Conservation (phyloP, 2,113 vertebrate species). For the Tragelaphus strepsiceros region DNA sequence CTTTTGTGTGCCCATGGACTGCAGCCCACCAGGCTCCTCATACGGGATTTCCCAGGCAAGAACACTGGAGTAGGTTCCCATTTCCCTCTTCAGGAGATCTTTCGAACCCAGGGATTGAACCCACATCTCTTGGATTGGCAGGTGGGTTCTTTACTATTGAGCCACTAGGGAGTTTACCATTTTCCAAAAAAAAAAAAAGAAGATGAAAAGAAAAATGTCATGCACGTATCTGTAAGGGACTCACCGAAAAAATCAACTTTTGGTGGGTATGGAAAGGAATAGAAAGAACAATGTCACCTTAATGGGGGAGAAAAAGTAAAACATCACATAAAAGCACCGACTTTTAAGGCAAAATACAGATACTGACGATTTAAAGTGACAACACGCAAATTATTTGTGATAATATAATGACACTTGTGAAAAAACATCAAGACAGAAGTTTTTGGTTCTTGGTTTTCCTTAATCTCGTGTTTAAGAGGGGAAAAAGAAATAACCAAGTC, state of each 20-base stretch:
- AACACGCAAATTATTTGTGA: not conserved
- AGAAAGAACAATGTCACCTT: not conserved
- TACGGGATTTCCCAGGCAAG: not conserved
- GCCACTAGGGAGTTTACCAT: not conserved
- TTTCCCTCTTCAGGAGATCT: not conserved
- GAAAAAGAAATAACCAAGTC: not conserved
- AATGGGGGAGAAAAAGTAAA: not conserved
- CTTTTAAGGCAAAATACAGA: not conserved
- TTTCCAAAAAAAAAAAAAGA: not conserved
- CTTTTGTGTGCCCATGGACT: not conserved
- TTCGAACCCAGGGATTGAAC: not conserved
- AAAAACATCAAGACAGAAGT: not conserved
- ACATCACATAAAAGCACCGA: not conserved
- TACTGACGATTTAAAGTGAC: conserved; percentile 20
- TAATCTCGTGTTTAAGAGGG: not conserved
- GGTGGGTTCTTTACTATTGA: not conserved
- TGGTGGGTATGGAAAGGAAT: not conserved
- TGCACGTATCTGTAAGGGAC: not conserved
- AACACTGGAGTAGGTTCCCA: not conserved
- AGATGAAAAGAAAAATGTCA: not conserved
- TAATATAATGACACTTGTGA: conserved; percentile 21
- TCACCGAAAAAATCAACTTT: not conserved
- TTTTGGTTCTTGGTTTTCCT: not conserved
- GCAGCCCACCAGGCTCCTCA: not conserved
- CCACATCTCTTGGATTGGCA: not conserved